A percentile compares a stretch with the other conserved stretches of the same genome.
These are phyloP conservation scores for Herpetotheres cachinnans DNA, from an alignment of 2,113 vertebrate species.

Conservation along the genomic window DNA sequence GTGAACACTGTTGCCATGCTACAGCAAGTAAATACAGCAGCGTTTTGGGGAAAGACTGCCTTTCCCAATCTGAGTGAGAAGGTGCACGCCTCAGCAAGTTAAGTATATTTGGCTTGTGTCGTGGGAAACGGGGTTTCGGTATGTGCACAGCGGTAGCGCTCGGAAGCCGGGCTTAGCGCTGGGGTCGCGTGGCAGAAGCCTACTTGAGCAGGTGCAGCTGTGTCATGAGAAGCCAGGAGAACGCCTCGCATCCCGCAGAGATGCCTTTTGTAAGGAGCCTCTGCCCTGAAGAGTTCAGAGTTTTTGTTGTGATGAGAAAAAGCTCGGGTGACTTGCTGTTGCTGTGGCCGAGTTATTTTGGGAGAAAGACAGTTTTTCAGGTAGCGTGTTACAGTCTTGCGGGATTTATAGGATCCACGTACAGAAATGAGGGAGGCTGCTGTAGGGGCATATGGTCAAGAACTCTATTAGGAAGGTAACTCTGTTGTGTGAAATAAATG, in stretches of 20 bases:
- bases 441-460: fast-evolving
- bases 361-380: neutral
- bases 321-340: neutral
- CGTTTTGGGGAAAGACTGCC: neutral
- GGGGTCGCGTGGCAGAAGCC: neutral
- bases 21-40: neutral
- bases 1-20: no score
- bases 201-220: neutral
- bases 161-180: neutral
- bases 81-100: neutral
- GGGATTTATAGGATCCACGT: fast-evolving
- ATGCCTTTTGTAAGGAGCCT: neutral
- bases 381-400: neutral
- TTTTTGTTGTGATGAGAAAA: neutral
- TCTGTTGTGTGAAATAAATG: neutral
- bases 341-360: neutral
- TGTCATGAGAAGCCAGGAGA: neutral
- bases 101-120: neutral
- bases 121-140: neutral
- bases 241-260: neutral
- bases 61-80: neutral
- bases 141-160: neutral
- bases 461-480: neutral
- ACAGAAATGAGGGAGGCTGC: neutral
- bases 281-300: neutral